phyloP scores from a whole-genome alignment of 2,113 vertebrate genomes.

The Gasterosteus nipponicus region DNA sequence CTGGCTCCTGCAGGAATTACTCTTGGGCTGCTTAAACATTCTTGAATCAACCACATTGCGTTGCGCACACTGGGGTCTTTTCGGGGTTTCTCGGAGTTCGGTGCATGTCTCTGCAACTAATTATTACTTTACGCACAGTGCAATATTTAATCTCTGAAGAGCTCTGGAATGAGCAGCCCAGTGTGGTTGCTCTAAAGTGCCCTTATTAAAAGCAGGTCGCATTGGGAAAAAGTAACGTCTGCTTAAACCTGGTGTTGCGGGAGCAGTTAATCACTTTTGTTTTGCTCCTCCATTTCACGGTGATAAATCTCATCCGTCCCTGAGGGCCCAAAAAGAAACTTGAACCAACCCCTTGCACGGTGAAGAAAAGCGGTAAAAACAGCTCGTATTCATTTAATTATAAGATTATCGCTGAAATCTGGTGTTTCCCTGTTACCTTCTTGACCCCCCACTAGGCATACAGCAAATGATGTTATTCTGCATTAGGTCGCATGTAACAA shows the following conservation, averaged over 20 bases:
- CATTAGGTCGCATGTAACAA: conserved; percentile 21
- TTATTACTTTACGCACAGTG: conserved; percentile 53
- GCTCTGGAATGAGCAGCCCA: conserved; percentile 27
- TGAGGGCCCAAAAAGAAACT: not conserved
- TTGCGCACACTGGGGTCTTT: conserved; percentile 49
- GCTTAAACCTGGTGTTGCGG: conserved; percentile 14
- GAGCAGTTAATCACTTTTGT: conserved; percentile 46
- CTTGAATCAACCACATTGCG: conserved; percentile 69
- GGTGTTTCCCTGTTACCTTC: not conserved
- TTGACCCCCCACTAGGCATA: not conserved
- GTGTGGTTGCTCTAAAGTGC: conserved; percentile 39
- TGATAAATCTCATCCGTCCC: conserved; percentile 45
- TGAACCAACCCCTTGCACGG: conserved; percentile 2
- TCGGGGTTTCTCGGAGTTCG: conserved; percentile 48
- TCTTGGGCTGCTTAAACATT: conserved; percentile 76
- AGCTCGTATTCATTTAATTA: not conserved
- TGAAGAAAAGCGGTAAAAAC: not conserved
- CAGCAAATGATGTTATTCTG: conserved; percentile 25
- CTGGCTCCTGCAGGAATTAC: conserved; percentile 73
- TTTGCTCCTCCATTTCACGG: conserved; percentile 44
- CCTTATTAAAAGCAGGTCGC: conserved; percentile 60
- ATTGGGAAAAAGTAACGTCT: conserved; percentile 31
- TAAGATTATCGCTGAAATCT: not conserved
- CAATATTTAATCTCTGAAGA: conserved; percentile 65
- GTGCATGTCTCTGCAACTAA: conserved; percentile 53